A percentile compares a stretch with the other conserved stretches of the same genome.
These are phyloP conservation scores for Siniperca undulata DNA, from an alignment of 2,797 vertebrate genomes.

Conservation along the genomic window DNA sequence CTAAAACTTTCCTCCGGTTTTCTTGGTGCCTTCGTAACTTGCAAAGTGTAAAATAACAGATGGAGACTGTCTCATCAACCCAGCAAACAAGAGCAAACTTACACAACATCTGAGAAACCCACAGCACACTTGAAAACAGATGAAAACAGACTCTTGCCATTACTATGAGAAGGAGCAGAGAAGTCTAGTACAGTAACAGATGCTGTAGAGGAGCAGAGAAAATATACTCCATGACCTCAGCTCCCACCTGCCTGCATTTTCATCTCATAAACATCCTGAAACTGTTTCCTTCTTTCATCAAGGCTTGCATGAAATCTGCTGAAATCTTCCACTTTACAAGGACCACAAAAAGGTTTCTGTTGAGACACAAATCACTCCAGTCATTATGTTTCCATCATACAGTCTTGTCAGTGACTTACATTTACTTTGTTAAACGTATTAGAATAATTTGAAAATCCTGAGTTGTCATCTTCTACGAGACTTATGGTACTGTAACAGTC, in stretches of 20 bases:
- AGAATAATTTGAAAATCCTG: not conserved
- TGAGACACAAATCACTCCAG: not conserved
- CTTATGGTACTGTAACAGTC: not conserved
- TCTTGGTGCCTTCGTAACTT: not conserved
- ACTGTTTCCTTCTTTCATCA: constrained; percentile 15
- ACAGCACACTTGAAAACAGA: not conserved
- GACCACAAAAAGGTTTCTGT: not conserved
- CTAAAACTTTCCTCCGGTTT: not conserved
- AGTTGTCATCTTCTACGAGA: not conserved
- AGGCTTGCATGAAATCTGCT: constrained; percentile 3
- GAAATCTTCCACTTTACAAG: constrained; percentile 1
- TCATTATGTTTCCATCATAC: not conserved
- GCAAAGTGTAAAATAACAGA: constrained; percentile 12
- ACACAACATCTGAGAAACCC: not conserved
- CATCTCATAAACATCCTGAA: constrained; percentile 38
- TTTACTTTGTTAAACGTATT: not conserved
- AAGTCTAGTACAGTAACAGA: constrained; percentile 7
- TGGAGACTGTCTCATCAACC: not conserved
- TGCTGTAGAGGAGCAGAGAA: constrained; percentile 8
- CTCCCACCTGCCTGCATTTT: constrained; percentile 31
- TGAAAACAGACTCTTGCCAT: not conserved
- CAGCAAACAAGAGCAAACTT: not conserved
- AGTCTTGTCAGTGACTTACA: not conserved
- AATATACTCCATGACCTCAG: constrained; percentile 28
- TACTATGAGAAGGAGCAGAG: not conserved